Evolutionary conservation across 2,797 vertebrate genomes (phyloP), one percentile per base, ranked within the genome.

Genomic region (Pangasius macronema): DNA sequence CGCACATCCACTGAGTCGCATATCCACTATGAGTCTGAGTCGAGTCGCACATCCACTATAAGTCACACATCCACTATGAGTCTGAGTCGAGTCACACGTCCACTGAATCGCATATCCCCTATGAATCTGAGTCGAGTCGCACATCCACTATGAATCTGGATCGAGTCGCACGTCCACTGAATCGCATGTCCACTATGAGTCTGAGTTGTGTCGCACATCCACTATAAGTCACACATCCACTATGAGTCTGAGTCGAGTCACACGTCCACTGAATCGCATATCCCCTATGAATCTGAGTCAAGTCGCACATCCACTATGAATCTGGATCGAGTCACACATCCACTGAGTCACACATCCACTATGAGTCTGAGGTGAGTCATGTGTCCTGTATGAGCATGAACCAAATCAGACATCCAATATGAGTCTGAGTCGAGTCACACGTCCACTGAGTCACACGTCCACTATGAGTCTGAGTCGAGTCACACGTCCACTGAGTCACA

Each of bases 321-420:
- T 33, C 13, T 33, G 30, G 18, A 30, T 16, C 0, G 1, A 42
- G 20, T 72, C 36, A 1, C 1, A 24, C 0, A 16, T 68, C 33
- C 33, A 18, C 10, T 27, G 2, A 73, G 39, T 46, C 39, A 8
- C 0, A 5, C 1, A 9, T 42, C 20, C 18, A 73, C 3, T 73
- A 10, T 36, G 27, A 72, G 3, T 72, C 7, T 3, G 24, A n/a
- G 27, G 10, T 1, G 8, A 63, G 61, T 8, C 16, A 3, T 0
- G 1, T 0, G 0, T 39, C 7, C 33, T 39, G 1, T 70, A 8
- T 70, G 14, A 22, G 2, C 33, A 30, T 30, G 14, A 20, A 5
- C 3, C 0, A 0, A 70, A 6, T 39, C 36, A 39, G 2, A 39
- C 16, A 2, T 0, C 6, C 6, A 39, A 1, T n/a, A 13, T 46